Evolutionary conservation across 2,113 vertebrate genomes (phyloP), one percentile per base, ranked within the genome.

Genomic region (Aphelocoma coerulescens): DNA sequence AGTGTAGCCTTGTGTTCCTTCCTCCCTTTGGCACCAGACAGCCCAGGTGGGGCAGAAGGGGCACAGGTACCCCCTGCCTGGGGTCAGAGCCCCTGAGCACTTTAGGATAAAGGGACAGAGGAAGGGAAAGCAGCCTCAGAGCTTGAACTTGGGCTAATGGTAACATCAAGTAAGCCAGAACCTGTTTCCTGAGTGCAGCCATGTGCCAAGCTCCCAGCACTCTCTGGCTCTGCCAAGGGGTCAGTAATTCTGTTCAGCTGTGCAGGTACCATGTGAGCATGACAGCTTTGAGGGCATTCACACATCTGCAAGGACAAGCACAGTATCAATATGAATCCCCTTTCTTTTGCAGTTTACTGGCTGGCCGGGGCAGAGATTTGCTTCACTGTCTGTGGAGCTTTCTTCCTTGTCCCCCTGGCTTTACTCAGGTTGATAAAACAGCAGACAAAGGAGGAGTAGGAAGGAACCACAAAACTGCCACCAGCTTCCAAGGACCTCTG

Each of bases 261-360:
- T 39, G 55, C 8, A 4, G 74, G 33, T 20, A 4, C 33, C 21
- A 2, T 62, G n/a, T 35, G n/a, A 76, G 23, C 30, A 44, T 3
- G 6, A 43, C 41, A 59, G 54, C 78, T 54, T 2, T 61, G 46
- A 35, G 35, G 54, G 35, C 33, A 35, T 15, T 26, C 49, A 54
- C 17, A 5, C 1, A 4, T 1, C 3, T 6, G 13, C 24, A 21
- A 3, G 57, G 43, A 30, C 48, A 17, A 24, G 23, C 7, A 10
- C 9, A 10, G 5, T 92, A 54, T 92, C 3, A 0, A 20, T 12
- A 8, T 18, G 2, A 9, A 9, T 37, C 81, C 66, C 88, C 49
- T 92, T 96, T 77, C 52, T 62, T 88, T 97, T 94, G 26, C 98
- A 99, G 99, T 98, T 72, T 99, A 99, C 96, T 99, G 99, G 99